Base-by-base conservation (phyloP, 2,113 vertebrate genomes). In the Catagonus wagneri region DNA sequence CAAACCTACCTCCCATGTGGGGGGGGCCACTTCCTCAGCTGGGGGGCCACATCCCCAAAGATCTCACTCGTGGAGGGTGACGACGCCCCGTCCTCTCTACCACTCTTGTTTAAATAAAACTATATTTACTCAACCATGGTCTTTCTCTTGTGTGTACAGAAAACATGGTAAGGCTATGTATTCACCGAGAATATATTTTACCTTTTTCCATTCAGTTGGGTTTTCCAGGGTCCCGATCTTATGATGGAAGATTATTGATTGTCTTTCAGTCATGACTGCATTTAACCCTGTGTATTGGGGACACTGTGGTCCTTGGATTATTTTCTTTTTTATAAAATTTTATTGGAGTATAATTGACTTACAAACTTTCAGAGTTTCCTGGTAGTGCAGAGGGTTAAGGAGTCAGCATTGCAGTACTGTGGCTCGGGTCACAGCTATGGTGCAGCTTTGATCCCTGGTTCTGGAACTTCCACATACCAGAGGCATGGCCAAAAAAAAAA, bases 91-190 rank as follows among this genome's bases (percentile, higher is more conserved):
- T 44, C 54, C 20, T 93, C 81, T 39, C 60, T 68, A 17, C 44
- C 52, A 83, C 23, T 71, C 69, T 72, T 76, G 61, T 54, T 96
- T 84, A 95, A 94, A 65, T 96, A 93, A 96, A 79, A 71, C 44
- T 58, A 0, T 39, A 39, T 84, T 81, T 90, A 56, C 6, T 79
- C 20, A 81, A 60, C 39, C 34, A 19, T 22, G 56, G 44, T 81
- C 34, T 75, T 79, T 44, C 34, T 92, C 14, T 71, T 83, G 17
- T n/a, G n/a, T 78, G 65, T 85, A 50, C 29, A 72, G 36, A 66
- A 94, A 93, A 14, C 36, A 83, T 25, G 23, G 16, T 20, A 92
- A 95, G 32, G 50, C 7, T n/a, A 2, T 92, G 39, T 87, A 39
- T 94, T 39, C 66, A 96, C 9, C 14, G 71, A 92, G 58, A 60